Evolutionary conservation across 2,888 invertebrate species (phyloP).

Genomic region (Pteria penguin): DNA sequence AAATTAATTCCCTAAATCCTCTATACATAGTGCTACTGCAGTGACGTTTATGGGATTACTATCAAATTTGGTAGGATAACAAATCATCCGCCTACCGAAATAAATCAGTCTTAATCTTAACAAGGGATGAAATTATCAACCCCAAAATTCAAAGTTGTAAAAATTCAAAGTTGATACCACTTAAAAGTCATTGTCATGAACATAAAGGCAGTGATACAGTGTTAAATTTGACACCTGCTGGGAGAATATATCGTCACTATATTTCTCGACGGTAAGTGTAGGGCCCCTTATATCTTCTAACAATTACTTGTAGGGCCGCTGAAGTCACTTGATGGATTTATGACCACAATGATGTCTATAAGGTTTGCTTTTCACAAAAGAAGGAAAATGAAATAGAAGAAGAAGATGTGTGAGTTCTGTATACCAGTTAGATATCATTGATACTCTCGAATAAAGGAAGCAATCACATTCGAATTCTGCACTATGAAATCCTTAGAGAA

Average conservation of each 20-base stretch:
- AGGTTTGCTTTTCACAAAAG: too few species aligned
- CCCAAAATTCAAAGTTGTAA: neutral
- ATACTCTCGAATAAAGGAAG: too few species aligned
- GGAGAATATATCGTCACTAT: neutral
- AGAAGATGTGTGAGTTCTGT: too few species aligned
- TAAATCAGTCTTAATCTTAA: neutral
- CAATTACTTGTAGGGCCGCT: neutral
- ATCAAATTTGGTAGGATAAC: too few species aligned
- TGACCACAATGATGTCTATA: too few species aligned
- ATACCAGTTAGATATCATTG: too few species aligned
- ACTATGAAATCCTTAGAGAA: too few species aligned
- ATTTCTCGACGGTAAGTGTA: neutral
- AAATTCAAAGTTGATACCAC: neutral
- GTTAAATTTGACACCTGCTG: neutral
- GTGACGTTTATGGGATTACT: too few species aligned
- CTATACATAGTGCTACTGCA: too few species aligned
- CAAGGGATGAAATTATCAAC: neutral
- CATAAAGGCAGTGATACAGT: neutral
- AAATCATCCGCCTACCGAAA: neutral
- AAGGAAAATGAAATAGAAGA: too few species aligned
- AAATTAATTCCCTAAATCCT: too few species aligned
- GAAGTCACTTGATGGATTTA: neutral
- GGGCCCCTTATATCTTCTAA: neutral
- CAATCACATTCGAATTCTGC: too few species aligned
- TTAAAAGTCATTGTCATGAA: neutral